phyloP scores from a whole-genome alignment of 2,797 vertebrate species.

The Brachyalestes nurse region DNA sequence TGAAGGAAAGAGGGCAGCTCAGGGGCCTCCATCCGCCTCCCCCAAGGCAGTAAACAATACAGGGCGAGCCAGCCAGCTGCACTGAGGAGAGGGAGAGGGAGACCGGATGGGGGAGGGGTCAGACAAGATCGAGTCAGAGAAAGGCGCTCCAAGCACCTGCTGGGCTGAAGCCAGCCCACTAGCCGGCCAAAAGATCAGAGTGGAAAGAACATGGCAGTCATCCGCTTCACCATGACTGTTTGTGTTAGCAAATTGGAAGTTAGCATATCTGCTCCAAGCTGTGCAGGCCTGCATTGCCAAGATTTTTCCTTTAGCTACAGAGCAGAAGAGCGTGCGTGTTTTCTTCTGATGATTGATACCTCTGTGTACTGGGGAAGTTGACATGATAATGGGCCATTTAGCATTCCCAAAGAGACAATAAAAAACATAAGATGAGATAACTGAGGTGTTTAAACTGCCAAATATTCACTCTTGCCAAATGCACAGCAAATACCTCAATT shows the following conservation, averaged over 20 bases:
- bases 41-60: slow-evolving; percentile 58
- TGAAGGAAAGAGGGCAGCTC: slow-evolving; percentile 36
- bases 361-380: background rate
- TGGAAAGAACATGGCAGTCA: slow-evolving; percentile 32
- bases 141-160: slow-evolving; percentile 58
- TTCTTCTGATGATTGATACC: slow-evolving; percentile 16
- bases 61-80: slow-evolving; percentile 59
- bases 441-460: background rate
- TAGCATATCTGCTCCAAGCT: slow-evolving; percentile 5
- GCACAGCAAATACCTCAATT: background rate
- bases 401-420: background rate
- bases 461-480: background rate
- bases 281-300: slow-evolving; percentile 29
- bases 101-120: slow-evolving; percentile 34
- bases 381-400: slow-evolving; percentile 26
- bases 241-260: slow-evolving; percentile 31
- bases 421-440: background rate
- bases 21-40: slow-evolving; percentile 43
- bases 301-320: slow-evolving; percentile 6
- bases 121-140: slow-evolving; percentile 38
- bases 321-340: background rate
- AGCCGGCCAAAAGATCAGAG: slow-evolving; percentile 29
- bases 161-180: slow-evolving; percentile 52
- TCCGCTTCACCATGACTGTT: slow-evolving; percentile 18
- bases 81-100: slow-evolving; percentile 18